A percentile compares a stretch with the other conserved stretches of the same genome.
These are phyloP conservation scores for Lontra canadensis DNA, from an alignment of 2,113 vertebrate genomes.

Conservation along the genomic window DNA sequence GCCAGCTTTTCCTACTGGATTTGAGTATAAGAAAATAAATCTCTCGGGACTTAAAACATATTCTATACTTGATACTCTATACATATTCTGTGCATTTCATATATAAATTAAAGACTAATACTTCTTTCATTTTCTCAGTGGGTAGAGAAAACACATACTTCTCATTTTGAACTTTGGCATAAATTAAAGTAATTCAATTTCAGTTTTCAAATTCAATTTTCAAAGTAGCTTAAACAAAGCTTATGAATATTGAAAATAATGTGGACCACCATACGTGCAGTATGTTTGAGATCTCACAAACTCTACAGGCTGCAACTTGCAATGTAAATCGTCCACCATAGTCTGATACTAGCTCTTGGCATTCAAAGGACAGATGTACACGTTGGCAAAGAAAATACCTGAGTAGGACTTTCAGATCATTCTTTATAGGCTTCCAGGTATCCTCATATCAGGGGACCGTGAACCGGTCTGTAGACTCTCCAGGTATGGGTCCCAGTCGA, in stretches of 20 bases:
- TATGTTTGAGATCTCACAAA: background rate
- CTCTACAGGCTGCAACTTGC: background rate
- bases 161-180: background rate
- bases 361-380: background rate
- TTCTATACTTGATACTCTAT: background rate
- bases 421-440: background rate
- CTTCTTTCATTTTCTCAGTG: slow-evolving; percentile 44
- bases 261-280: no score
- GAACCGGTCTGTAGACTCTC: background rate
- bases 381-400: background rate
- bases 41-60: slow-evolving; percentile 30
- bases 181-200: slow-evolving; percentile 46
- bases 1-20: slow-evolving; percentile 16
- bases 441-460: background rate
- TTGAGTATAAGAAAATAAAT: slow-evolving; percentile 49
- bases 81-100: background rate
- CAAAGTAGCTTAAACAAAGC: slow-evolving; percentile 15
- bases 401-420: background rate
- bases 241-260: background rate
- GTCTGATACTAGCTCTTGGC: background rate
- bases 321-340: background rate
- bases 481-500: no score
- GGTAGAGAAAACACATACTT: slow-evolving; percentile 57
- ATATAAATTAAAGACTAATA: background rate
- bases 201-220: background rate